Evolutionary conservation across 2,888 invertebrate genomes (phyloP).

Genomic region (Hyppa rectilinea): DNA sequence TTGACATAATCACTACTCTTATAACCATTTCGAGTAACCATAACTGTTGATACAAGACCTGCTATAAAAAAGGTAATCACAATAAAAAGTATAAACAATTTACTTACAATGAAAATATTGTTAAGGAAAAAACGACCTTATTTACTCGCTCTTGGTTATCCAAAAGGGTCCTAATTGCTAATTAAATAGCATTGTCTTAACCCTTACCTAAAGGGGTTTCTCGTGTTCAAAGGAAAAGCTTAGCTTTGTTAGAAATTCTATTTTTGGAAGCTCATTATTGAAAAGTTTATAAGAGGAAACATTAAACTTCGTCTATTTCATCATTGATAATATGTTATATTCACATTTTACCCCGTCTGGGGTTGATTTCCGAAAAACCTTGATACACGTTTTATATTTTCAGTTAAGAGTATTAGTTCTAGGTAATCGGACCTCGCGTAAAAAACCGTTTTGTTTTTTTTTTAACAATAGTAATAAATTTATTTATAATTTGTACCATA

Average conservation of each 20-base stretch:
- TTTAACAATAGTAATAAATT: too few relatives aligned
- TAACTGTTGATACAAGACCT: too few relatives aligned
- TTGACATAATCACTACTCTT: not conserved
- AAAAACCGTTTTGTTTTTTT: too few relatives aligned
- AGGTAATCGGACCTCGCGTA: too few relatives aligned
- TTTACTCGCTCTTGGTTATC: slow-evolving; percentile 12
- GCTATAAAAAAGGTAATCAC: not conserved
- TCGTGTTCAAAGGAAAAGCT: slow-evolving; percentile 21
- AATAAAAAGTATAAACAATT: slow-evolving; percentile 8
- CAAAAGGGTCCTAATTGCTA: slow-evolving; percentile 34
- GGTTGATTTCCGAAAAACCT: too few relatives aligned
- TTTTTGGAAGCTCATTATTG: slow-evolving; percentile 18
- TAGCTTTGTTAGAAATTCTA: slow-evolving; percentile 22
- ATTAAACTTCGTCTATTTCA: not conserved
- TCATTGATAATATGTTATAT: too few relatives aligned
- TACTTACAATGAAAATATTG: slow-evolving; percentile 6
- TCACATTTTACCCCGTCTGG: too few relatives aligned
- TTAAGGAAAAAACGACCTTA: slow-evolving; percentile 10
- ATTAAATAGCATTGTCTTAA: slow-evolving; percentile 44
- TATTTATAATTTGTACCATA: too few relatives aligned
- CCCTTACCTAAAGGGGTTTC: slow-evolving; percentile 3
- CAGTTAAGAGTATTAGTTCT: too few relatives aligned
- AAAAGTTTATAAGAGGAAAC: not conserved
- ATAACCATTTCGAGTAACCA: not conserved
- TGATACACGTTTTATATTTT: too few relatives aligned